Conservation (phyloP, 2,113 vertebrate species). For the Bujurquina vittata region DNA sequence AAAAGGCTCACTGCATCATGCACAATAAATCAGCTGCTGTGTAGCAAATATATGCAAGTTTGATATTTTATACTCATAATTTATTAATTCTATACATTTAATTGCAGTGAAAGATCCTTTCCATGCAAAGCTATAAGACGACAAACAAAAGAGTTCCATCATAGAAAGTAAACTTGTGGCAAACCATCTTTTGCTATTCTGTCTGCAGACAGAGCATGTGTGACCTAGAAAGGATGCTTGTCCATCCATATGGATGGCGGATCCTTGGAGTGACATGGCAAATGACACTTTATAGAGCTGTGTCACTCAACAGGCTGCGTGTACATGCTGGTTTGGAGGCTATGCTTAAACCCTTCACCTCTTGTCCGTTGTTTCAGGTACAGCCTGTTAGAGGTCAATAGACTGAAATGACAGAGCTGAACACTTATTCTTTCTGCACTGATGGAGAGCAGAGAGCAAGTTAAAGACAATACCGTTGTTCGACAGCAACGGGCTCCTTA, state of each 20-base stretch:
- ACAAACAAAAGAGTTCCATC: conserved; percentile 14
- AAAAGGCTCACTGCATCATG: conserved; percentile 1
- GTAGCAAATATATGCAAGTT: no score
- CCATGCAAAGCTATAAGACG: conserved; percentile 6
- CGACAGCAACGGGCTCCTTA: conserved; percentile 33
- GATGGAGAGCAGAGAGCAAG: conserved; percentile 55
- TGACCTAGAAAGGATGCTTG: conserved; percentile 44
- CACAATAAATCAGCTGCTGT: conserved; percentile 12
- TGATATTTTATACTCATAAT: no score
- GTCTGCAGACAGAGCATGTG: conserved; percentile 36
- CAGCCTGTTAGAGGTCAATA: conserved; percentile 69
- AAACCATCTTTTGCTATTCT: conserved; percentile 34
- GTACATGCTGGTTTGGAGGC: conserved; percentile 27
- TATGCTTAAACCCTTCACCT: conserved; percentile 59
- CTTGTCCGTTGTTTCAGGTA: conserved; percentile 57
- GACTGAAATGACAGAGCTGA: conserved; percentile 64
- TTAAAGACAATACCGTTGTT: conserved; percentile 56
- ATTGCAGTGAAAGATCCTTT: background rate
- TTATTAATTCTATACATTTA: conserved; percentile 10
- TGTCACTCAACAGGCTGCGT: conserved; percentile 30
- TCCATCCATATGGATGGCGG: conserved; percentile 60
- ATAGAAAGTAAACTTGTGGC: conserved; percentile 9
- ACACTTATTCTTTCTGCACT: conserved; percentile 57
- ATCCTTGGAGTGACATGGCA: conserved; percentile 49
- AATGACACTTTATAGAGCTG: conserved; percentile 60